Base-by-base conservation (phyloP, 2,888 invertebrate species). In the Leptinotarsa peninsularis region DNA sequence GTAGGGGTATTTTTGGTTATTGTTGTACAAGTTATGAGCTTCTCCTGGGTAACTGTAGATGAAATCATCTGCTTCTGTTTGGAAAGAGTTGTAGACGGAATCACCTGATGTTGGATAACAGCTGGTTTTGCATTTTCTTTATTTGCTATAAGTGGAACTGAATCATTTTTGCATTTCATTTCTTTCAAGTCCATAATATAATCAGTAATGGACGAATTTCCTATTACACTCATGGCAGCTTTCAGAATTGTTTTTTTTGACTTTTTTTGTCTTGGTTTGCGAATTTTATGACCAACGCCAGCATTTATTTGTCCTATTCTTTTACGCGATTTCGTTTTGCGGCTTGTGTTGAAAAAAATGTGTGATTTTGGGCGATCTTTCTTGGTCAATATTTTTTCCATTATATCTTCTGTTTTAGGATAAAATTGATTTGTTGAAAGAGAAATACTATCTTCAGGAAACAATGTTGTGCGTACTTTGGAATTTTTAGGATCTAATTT, bases 201-300 rank as follows among this genome's bases (percentile, higher is more conserved):
- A 17, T 81, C 80, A 52, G 80, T 82, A 76, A 83, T 79, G 68
- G 83, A 78, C 17, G 84, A 84, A 71, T 86, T 85, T 73, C 86
- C 85, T 0, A 86, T 81, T 4, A 85, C 81, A 76, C 85, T 85
- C 33, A 83, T 69, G 10, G 85, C 84, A 60, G 84, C 79, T 75
- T 87, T 86, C 15, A 84, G 75, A 15, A 85, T 67, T 17, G 80
- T 74, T 72, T 83, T 84, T 13, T 76, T 76, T 14, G 80, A 66
- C 75, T 84, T 85, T 71, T 89, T 89, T 1, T 88, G 84, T 86
- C 91, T 93, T 0, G 92, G 93, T 84, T 91, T 92, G 67, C 90
- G 89, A 71, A 93, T 92, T 76, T 90, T 91, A 82, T 93, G 93
- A 74, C 89, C 87, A 0, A 93, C 93, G 1, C 93, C 93, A 76